Evolutionary conservation across 2,797 vertebrate genomes (phyloP).

Genomic region (Oreortyx pictus): DNA sequence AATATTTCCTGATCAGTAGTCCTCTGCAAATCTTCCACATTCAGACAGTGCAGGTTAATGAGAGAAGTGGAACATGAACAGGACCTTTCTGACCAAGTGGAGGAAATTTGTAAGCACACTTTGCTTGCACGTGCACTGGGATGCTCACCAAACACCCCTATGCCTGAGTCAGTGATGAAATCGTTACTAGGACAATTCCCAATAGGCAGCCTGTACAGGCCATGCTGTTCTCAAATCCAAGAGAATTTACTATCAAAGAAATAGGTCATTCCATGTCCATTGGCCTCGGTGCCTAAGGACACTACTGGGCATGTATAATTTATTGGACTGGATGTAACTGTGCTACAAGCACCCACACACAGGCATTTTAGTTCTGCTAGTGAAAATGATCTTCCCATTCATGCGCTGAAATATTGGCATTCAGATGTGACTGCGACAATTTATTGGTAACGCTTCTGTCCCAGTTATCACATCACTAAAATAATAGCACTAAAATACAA

Average conservation of each 20-base stretch:
- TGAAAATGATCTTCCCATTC: neutral
- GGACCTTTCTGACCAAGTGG: neutral
- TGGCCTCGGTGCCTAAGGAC: neutral
- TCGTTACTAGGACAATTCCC: neutral
- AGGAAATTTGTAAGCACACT: neutral
- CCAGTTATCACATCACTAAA: neutral
- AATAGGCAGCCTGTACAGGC: neutral
- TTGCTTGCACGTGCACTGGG: neutral
- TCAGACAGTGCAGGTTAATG: neutral
- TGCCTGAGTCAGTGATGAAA: neutral
- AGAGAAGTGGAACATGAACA: neutral
- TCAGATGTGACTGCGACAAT: neutral
- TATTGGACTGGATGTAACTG: neutral
- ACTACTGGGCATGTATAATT: neutral
- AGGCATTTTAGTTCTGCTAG: neutral
- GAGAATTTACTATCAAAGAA: neutral
- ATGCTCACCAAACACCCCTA: neutral
- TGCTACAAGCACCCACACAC: neutral
- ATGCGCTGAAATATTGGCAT: rapidly evolving
- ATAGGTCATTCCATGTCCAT: neutral
- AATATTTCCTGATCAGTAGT: neutral
- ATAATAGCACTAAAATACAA: neutral
- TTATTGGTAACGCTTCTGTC: neutral
- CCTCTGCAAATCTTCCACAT: neutral
- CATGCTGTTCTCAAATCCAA: neutral